Evolutionary conservation across 2,113 vertebrate genomes (phyloP).

Genomic region (Apodemus sylvaticus): DNA sequence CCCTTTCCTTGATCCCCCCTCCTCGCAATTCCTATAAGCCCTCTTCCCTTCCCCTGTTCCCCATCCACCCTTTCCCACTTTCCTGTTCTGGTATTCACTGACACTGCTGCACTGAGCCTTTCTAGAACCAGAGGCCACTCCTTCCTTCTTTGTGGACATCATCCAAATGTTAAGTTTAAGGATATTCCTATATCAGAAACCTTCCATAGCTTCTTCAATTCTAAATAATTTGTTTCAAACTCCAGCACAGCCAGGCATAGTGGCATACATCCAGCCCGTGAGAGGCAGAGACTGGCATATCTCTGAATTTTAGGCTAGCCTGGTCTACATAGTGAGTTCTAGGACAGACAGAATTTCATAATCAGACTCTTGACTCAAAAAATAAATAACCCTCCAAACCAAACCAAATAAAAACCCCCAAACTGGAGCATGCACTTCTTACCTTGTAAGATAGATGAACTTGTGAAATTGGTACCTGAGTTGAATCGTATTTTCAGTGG

Average conservation of each 20-base stretch:
- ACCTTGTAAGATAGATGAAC: slow-evolving; percentile 17
- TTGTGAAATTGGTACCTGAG: not conserved
- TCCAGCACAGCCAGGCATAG: not conserved
- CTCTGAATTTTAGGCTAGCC: not conserved
- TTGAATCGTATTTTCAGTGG: slow-evolving; percentile 33
- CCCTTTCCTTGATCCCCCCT: too few species aligned
- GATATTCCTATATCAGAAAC: not conserved
- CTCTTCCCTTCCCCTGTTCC: too few species aligned
- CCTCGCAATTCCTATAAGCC: too few species aligned
- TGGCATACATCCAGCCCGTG: not conserved
- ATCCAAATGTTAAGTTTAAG: not conserved
- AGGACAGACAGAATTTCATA: not conserved
- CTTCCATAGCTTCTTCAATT: slow-evolving; percentile 13
- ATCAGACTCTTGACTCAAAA: too few species aligned
- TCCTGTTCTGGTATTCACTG: too few species aligned
- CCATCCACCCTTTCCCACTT: too few species aligned
- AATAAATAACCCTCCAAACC: not conserved
- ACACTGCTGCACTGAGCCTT: too few species aligned
- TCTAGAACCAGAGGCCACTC: too few species aligned
- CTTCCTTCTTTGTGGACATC: too few species aligned
- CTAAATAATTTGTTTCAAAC: slow-evolving; percentile 12
- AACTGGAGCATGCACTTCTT: not conserved
- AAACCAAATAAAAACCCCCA: not conserved
- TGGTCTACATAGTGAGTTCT: not conserved
- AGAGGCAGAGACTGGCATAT: not conserved